Evolutionary conservation across 2,113 vertebrate species (phyloP), one percentile per base, ranked within the genome.

Genomic region (Semnornis frantzii): DNA sequence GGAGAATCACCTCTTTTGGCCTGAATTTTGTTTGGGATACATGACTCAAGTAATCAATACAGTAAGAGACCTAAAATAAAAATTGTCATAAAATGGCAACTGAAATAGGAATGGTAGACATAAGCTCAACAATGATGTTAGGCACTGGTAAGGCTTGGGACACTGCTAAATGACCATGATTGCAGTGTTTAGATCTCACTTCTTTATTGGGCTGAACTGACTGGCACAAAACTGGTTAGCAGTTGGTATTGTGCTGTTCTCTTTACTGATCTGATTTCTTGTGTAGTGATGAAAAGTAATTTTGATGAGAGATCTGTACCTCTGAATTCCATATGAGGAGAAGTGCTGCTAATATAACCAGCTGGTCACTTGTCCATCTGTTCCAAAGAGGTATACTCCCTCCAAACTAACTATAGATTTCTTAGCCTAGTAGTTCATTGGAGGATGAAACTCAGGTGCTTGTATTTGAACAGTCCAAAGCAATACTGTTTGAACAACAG

Each of bases 351-450:
- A 19, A 62, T 73, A 4, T 46, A 80, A 73, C 34, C 70, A 34
- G 33, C 55, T n/a, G 44, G 46, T 55, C 18, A 63, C 39, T 77
- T 91, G 44, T 85, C 57, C 39, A 1, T 55, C 77, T 75, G 27
- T 58, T 91, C 87, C 87, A 94, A 64, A 95, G 27, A 91, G 70
- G 88, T 57, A 81, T 68, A 93, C 81, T 94, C 71, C 69, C 86
- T 76, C 74, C 33, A 60, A 95, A 91, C 27, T 90, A 94, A 92
- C 16, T 83, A 33, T 54, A 82, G 54, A 85, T 15, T 81, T 93
- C 85, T 83, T 89, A 65, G 19, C 68, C 83, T 73, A 59, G 18
- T 50, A 28, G 30, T 80, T 66, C 70, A 63, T 3, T 92, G 71
- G 77, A 82, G 87, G 75, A 75, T 79, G 71, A n/a, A 83, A 46